Conservation (phyloP, 2,797 vertebrate species). For the Cheirogaleus major region DNA sequence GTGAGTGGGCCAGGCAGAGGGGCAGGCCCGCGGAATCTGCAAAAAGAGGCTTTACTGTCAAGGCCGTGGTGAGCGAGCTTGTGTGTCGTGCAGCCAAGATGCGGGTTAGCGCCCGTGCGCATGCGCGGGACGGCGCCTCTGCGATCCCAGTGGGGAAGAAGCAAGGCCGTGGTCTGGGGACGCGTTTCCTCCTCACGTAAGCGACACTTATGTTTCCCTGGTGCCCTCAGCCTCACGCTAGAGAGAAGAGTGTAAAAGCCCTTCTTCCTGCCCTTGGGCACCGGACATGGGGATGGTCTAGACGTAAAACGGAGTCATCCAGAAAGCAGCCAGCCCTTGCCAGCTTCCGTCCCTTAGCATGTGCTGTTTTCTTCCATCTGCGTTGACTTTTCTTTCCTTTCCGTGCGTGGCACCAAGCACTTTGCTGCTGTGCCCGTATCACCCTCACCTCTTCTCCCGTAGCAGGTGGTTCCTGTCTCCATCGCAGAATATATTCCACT, state of each 20-base stretch:
- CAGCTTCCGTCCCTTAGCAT: not conserved
- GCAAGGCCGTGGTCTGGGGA: fast-evolving
- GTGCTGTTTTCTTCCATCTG: not conserved
- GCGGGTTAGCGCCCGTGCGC: not conserved
- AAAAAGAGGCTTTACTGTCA: not conserved
- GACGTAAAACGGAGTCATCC: not conserved
- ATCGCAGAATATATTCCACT: not conserved
- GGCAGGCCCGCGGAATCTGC: not conserved
- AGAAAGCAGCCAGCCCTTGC: not conserved
- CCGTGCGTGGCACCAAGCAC: not conserved
- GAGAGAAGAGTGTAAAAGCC: not conserved
- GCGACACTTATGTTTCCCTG: too few species aligned
- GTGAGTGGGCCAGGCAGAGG: not conserved
- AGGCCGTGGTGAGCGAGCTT: fast-evolving
- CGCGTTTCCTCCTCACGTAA: not conserved
- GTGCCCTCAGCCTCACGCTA: not conserved
- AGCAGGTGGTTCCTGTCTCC: not conserved
- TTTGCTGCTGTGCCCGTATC: not conserved
- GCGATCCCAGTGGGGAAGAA: not conserved
- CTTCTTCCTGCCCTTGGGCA: not conserved
- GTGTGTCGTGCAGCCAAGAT: not conserved
- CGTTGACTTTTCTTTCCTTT: not conserved
- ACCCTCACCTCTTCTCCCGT: too few species aligned
- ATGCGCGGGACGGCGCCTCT: fast-evolving
- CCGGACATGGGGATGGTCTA: not conserved